A percentile compares a stretch with the other conserved stretches of the same genome.
Conservation (phyloP, 2,797 vertebrate species). For the Dryobates pubescens region DNA sequence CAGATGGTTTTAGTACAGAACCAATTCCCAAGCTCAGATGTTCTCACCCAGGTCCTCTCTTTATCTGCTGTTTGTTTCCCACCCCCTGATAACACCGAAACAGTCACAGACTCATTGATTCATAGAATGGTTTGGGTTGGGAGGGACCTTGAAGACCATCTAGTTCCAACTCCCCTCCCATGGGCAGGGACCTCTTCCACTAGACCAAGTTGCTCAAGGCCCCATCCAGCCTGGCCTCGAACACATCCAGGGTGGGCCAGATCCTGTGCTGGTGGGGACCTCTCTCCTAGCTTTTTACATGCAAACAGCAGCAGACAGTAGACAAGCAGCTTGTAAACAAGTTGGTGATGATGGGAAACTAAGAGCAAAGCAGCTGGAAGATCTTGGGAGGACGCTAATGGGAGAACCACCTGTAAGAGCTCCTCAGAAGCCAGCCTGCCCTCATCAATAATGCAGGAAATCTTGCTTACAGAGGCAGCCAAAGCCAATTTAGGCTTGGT, state of each 20-base stretch:
- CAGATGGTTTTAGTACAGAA: too few species aligned
- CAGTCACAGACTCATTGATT: too few species aligned
- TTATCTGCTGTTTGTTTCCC: too few species aligned
- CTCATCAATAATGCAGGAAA: not conserved
- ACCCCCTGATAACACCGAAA: too few species aligned
- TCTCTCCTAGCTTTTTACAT: accelerated
- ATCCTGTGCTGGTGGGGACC: not conserved
- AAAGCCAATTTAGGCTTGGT: not conserved
- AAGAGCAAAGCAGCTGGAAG: not conserved
- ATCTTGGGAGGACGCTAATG: not conserved
- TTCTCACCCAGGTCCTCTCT: too few species aligned
- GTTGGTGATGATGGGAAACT: not conserved
- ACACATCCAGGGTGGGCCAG: not conserved
- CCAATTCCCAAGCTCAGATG: too few species aligned
- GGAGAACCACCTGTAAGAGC: not conserved
- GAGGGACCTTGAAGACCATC: too few species aligned
- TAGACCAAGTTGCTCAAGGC: too few species aligned
- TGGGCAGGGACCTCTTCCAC: too few species aligned
- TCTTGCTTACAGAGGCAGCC: not conserved
- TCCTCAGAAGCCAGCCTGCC: not conserved
- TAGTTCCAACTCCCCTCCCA: too few species aligned
- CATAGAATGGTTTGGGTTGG: too few species aligned
- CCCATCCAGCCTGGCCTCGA: too few species aligned
- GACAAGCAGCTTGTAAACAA: not conserved
- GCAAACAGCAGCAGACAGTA: not conserved